Percentiles rank a stretch among this genome's conserved stretches.
These are phyloP conservation scores for Liparis tanakae DNA, from an alignment of 2,797 vertebrate genomes.

Conservation along the genomic window DNA sequence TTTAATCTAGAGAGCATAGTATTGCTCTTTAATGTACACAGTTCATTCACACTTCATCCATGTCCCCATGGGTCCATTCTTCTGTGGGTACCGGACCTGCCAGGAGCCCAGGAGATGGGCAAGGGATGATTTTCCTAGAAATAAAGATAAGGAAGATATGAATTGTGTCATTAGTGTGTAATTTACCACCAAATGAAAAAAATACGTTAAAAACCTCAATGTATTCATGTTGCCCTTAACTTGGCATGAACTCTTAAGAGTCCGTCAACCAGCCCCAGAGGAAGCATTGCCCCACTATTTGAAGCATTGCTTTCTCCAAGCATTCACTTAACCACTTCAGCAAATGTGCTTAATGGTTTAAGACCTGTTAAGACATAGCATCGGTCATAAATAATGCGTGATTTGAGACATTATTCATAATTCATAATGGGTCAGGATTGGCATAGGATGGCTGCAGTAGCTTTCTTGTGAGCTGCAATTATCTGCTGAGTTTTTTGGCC, in stretches of 20 bases:
- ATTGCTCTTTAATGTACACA: not conserved
- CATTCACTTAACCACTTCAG: conserved; percentile 18
- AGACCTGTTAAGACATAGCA: conserved; percentile 37
- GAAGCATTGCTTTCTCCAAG: conserved; percentile 21
- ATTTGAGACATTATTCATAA: conserved; percentile 31
- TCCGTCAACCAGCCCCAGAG: not conserved
- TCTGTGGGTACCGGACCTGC: not conserved
- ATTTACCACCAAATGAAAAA: not conserved
- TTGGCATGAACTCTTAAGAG: conserved; percentile 6
- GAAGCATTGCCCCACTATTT: conserved; percentile 9
- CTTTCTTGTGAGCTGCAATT: conserved; percentile 5
- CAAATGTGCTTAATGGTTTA: conserved; percentile 30
- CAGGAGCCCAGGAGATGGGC: not conserved
- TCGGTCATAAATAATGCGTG: conserved; percentile 33
- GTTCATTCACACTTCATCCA: not conserved
- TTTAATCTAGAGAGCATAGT: conserved; percentile 11
- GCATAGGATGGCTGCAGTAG: conserved; percentile 16
- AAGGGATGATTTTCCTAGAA: conserved; percentile 15
- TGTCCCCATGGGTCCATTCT: conserved; percentile 13
- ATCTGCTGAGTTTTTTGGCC: conserved; percentile 4
- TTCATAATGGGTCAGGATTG: conserved; percentile 17
- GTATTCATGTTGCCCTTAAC: conserved; percentile 21
- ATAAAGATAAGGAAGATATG: not conserved
- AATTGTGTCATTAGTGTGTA: conserved; percentile 1
- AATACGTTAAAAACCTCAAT: not conserved